Conservation (phyloP, 2,888 invertebrate genomes). For the Ectemnius cavifrons region DNA sequence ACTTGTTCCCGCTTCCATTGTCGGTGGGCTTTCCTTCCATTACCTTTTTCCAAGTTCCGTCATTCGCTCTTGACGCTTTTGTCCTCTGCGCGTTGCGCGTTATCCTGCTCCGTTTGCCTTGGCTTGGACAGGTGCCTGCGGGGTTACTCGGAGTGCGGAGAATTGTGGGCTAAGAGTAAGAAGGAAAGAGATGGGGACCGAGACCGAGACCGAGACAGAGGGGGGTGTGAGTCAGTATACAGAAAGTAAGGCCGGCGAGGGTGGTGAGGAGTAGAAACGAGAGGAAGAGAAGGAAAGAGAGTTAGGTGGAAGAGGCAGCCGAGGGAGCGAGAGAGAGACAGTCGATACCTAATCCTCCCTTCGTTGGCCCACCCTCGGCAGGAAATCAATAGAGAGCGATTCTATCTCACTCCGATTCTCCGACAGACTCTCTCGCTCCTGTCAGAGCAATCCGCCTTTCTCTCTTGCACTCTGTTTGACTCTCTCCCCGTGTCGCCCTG, state of each 20-base stretch:
- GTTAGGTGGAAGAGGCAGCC: constrained; percentile 12
- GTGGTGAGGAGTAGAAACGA: too few species aligned
- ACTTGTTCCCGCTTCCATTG: too few species aligned
- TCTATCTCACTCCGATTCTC: constrained; percentile 35
- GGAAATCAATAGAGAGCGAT: constrained; percentile 63
- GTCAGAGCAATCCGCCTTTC: constrained; percentile 5
- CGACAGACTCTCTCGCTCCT: constrained; percentile 10
- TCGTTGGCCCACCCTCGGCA: constrained; percentile 63
- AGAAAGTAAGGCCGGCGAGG: constrained; percentile 5
- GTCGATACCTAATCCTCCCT: constrained; percentile 70
- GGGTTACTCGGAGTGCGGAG: constrained; percentile 47
- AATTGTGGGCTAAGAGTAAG: background rate
- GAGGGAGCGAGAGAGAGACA: constrained; percentile 35
- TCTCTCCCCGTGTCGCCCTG: constrained; percentile 1
- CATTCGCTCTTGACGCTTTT: background rate
- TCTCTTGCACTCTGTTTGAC: constrained; percentile 24
- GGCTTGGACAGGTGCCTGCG: constrained; percentile 41
- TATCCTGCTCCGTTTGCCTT: background rate
- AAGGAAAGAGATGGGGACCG: background rate
- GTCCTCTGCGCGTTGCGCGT: too few species aligned
- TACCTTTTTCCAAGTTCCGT: constrained; percentile 25
- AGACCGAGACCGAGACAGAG: constrained; percentile 1
- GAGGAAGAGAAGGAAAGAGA: constrained; percentile 27
- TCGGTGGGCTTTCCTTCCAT: background rate
- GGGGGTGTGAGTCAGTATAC: background rate